Evolutionary conservation across 1,140 invertebrate genomes (phyloP).

Genomic region (Megalonaias nervosa): DNA sequence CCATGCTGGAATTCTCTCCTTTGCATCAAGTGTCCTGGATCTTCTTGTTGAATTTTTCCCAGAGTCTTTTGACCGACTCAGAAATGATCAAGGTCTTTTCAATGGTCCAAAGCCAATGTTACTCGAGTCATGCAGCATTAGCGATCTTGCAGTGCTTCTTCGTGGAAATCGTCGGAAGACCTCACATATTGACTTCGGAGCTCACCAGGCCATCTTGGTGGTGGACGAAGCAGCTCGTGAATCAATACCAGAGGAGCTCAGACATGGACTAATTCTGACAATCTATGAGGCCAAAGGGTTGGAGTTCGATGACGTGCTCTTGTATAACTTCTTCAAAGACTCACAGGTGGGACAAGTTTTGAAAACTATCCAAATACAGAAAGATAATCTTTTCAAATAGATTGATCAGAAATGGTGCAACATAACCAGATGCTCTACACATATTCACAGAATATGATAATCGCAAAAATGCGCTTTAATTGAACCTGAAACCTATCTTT

Average conservation of each 20-base stretch:
- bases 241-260: constrained; percentile 46
- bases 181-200: constrained; percentile 57
- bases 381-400: no score
- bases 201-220: constrained; percentile 55
- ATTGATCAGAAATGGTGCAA: no score
- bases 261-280: constrained; percentile 45
- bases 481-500: no score
- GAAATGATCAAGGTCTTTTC: constrained; percentile 54
- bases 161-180: constrained; percentile 39
- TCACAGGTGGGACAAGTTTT: constrained; percentile 39
- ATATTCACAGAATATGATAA: no score
- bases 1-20: constrained; percentile 50
- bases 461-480: no score
- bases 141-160: constrained; percentile 44
- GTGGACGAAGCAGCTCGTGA: constrained; percentile 45
- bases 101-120: constrained; percentile 56
- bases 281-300: constrained; percentile 58
- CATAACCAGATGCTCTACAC: no score
- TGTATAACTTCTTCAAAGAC: constrained; percentile 62
- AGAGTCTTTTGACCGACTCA: constrained; percentile 55
- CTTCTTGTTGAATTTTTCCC: constrained; percentile 52
- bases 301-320: constrained; percentile 58
- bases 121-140: constrained; percentile 46
- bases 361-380: no score
- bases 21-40: constrained; percentile 55